phyloP scores from a whole-genome alignment of 2,888 invertebrate species.

The Suillia variegata region DNA sequence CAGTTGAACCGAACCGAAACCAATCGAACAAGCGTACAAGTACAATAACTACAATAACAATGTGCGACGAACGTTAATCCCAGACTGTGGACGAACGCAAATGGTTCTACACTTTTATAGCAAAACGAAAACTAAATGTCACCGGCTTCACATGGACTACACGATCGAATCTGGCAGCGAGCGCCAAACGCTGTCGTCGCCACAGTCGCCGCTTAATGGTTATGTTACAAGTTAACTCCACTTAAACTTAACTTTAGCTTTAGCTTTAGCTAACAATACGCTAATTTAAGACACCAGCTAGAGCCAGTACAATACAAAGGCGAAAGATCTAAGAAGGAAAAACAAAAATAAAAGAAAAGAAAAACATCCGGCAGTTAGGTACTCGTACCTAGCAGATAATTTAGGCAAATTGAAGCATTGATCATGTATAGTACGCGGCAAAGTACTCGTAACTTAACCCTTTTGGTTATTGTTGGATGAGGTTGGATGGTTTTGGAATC shows the following conservation, averaged over 20 bases:
- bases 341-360: neutral
- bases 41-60: constrained; percentile 27
- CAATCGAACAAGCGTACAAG: too few relatives aligned
- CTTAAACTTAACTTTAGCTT: too few relatives aligned
- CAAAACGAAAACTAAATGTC: constrained; percentile 49
- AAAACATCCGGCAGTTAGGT: too few relatives aligned
- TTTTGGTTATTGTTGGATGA: too few relatives aligned
- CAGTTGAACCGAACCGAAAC: neutral
- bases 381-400: neutral
- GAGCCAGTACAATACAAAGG: neutral
- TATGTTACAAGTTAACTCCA: neutral
- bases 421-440: neutral
- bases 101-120: constrained; percentile 40
- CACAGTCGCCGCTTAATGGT: neutral
- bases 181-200: too few relatives aligned
- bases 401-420: neutral
- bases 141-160: constrained; percentile 52
- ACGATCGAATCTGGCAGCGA: too few relatives aligned
- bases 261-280: neutral
- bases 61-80: constrained; percentile 35
- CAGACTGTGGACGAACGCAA: constrained; percentile 39
- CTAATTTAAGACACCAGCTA: neutral
- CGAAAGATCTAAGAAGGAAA: neutral
- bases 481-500: too few relatives aligned
- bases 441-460: too few relatives aligned